Conservation (phyloP, 1,140 invertebrate genomes). For the Ceratoteleas bidentatus region DNA sequence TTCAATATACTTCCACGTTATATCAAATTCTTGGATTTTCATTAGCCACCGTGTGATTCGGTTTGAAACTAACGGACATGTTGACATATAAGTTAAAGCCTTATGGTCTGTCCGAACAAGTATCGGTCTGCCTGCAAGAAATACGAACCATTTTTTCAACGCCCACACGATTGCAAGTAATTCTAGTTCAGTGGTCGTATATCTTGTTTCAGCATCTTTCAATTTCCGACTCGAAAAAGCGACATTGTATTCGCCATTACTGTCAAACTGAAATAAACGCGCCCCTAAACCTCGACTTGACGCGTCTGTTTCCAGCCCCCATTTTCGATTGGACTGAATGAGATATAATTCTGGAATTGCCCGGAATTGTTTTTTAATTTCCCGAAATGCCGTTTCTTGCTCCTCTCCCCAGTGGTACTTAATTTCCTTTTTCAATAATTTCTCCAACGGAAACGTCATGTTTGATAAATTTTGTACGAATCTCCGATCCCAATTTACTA, state of each 20-base stretch:
- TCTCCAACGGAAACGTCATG: neutral
- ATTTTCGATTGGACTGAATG: neutral
- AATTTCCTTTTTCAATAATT: conserved; percentile 4
- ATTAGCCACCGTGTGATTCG: too few species aligned
- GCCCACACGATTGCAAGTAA: conserved; percentile 8
- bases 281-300: neutral
- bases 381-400: conserved; percentile 51
- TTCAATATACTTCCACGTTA: too few species aligned
- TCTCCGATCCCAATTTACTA: too few species aligned
- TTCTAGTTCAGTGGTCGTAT: conserved; percentile 67
- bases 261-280: too few species aligned
- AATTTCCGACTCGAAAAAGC: conserved; percentile 60
- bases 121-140: too few species aligned
- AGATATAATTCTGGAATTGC: neutral
- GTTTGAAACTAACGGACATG: too few species aligned
- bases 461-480: neutral
- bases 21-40: too few species aligned
- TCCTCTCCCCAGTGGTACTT: conserved; percentile 54
- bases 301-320: conserved; percentile 2
- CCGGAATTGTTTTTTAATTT: conserved; percentile 54
- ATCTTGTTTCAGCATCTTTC: conserved; percentile 22
- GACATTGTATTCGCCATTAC: conserved; percentile 10
- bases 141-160: too few species aligned
- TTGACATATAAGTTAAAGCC: too few species aligned
- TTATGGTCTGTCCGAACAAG: too few species aligned